phyloP scores from a whole-genome alignment of 2,888 invertebrate genomes.

The Baronia brevicornis region DNA sequence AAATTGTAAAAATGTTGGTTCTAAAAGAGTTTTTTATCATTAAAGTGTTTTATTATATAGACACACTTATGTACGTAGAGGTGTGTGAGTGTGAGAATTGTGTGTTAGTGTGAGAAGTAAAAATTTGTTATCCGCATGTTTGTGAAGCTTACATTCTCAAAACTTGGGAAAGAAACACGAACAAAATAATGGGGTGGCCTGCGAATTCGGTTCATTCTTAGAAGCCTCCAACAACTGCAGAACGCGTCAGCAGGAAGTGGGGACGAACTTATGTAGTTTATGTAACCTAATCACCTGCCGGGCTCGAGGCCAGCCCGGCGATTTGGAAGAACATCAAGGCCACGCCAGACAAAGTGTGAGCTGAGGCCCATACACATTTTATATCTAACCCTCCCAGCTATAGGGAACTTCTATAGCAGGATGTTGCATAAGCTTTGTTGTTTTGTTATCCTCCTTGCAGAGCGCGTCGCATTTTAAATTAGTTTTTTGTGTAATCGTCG shows the following conservation, averaged over 20 bases:
- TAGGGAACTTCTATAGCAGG: conserved; percentile 53
- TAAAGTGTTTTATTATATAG: too few relatives aligned
- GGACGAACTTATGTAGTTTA: conserved; percentile 70
- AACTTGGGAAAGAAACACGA: conserved; percentile 53
- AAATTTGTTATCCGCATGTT: conserved; percentile 25
- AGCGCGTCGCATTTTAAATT: conserved; percentile 65
- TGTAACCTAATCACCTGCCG: conserved; percentile 75
- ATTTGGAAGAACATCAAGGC: conserved; percentile 68
- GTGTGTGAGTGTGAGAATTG: too few relatives aligned
- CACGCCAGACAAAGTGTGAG: conserved; percentile 52
- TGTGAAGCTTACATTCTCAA: conserved; percentile 37
- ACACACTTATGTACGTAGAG: too few relatives aligned
- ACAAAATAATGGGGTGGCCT: conserved; percentile 54
- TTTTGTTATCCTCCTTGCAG: conserved; percentile 62
- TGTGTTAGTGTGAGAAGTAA: neutral
- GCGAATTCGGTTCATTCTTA: conserved; percentile 65
- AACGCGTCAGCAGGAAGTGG: conserved; percentile 71
- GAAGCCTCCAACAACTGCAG: conserved; percentile 68
- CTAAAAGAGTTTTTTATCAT: neutral
- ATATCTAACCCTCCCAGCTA: conserved; percentile 47
- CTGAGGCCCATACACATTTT: conserved; percentile 50
- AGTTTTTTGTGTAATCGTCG: conserved; percentile 45
- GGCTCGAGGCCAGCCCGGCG: conserved; percentile 54
- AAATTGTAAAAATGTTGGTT: neutral
- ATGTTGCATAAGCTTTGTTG: conserved; percentile 73